Conservation (phyloP, 35 echinoderm and acorn worm species). For the Apostichopus japonicus region DNA sequence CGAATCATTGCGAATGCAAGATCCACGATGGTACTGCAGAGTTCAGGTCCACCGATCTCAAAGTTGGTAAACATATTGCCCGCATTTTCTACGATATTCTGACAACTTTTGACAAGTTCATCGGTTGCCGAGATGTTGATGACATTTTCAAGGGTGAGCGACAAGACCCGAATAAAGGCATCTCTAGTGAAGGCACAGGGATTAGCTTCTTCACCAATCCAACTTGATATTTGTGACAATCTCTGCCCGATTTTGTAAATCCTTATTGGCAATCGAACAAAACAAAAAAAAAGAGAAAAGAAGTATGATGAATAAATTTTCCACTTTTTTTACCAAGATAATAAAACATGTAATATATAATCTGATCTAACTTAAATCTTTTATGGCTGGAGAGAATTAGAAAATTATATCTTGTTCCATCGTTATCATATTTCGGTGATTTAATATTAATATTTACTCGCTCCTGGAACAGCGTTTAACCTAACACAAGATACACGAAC, state of each 20-base stretch:
- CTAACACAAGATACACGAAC: no score
- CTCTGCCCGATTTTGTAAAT: neutral
- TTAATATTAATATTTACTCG: no score
- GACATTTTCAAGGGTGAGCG: neutral
- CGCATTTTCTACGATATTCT: neutral
- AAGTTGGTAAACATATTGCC: neutral
- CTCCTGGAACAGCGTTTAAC: no score
- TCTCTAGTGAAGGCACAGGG: constrained; percentile 73
- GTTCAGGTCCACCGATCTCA: neutral
- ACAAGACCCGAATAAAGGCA: constrained; percentile 63
- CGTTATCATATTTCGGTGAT: no score
- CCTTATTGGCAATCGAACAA: no score
- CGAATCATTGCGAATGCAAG: neutral
- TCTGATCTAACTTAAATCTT: no score
- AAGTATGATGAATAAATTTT: no score
- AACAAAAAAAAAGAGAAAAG: no score
- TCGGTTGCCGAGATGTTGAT: neutral
- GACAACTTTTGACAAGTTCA: neutral
- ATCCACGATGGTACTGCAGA: neutral
- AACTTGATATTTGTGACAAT: constrained; percentile 10
- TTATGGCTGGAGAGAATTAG: no score
- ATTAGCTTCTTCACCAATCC: constrained; percentile 70
- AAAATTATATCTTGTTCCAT: no score
- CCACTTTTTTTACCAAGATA: no score
- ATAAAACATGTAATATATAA: no score